Conservation (phyloP, 2,113 vertebrate species). For the Ictalurus furcatus region DNA sequence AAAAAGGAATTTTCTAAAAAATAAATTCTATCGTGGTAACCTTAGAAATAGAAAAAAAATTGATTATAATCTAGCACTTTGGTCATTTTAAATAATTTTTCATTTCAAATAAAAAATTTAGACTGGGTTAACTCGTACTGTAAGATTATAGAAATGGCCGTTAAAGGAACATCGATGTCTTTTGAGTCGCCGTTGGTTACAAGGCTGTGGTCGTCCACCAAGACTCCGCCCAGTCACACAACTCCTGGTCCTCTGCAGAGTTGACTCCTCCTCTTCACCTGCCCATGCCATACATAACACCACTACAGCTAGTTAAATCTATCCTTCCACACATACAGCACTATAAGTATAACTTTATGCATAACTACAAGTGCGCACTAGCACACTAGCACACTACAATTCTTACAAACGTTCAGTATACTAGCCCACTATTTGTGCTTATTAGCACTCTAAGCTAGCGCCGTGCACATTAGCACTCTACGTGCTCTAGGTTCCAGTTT, state of each 20-base stretch:
- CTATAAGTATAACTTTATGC: not conserved
- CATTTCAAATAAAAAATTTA: not conserved
- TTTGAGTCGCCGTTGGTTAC: slow-evolving; percentile 83
- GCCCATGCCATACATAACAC: slow-evolving; percentile 28
- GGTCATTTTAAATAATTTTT: not conserved
- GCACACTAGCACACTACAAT: not conserved
- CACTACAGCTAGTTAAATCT: not conserved
- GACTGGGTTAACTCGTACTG: slow-evolving; percentile 65
- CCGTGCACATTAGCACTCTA: not conserved
- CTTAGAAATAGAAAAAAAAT: not conserved
- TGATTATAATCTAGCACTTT: not conserved
- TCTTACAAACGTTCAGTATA: not conserved
- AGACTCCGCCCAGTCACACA: slow-evolving; percentile 82
- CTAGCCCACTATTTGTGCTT: not conserved
- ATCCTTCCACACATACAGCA: not conserved
- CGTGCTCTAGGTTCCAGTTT: not conserved
- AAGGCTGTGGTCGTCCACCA: slow-evolving; percentile 72
- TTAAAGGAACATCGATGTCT: slow-evolving; percentile 96
- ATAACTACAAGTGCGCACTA: not conserved
- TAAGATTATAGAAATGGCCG: slow-evolving; percentile 96
- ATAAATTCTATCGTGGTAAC: not conserved
- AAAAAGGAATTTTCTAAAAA: not conserved
- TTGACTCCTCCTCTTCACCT: slow-evolving; percentile 77
- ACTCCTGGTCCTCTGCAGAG: slow-evolving; percentile 87
- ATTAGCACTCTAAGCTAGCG: not conserved